Conservation (phyloP, 2,113 vertebrate genomes). For the Pseudonaja textilis region DNA sequence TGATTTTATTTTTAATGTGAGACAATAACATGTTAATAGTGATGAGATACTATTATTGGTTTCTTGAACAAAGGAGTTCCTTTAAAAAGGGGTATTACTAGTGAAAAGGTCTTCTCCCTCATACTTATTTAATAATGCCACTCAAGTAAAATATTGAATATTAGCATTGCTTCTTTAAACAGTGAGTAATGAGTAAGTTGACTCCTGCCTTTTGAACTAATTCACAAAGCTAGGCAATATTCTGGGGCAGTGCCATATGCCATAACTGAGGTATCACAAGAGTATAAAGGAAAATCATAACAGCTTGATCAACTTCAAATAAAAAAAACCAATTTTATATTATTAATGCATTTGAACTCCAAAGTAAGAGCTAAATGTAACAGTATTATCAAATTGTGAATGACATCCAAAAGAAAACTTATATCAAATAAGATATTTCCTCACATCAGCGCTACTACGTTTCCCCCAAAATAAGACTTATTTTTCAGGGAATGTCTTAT, state of each 20-base stretch:
- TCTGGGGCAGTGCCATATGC: not conserved
- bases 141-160: not conserved
- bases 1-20: not conserved
- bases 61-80: not conserved
- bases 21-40: not conserved
- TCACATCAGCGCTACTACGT: not conserved
- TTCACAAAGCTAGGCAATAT: not conserved
- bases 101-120: not conserved
- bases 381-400: not conserved
- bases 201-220: not conserved
- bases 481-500: too few species aligned
- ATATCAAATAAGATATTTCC: not conserved
- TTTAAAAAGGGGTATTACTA: not conserved
- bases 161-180: not conserved
- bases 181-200: not conserved
- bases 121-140: not conserved
- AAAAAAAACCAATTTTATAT: not conserved
- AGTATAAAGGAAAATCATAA: not conserved
- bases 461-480: too few species aligned
- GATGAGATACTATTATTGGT: not conserved
- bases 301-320: not conserved
- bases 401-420: not conserved
- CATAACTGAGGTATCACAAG: not conserved
- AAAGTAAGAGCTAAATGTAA: not conserved
- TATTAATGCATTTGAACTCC: not conserved